These are phyloP conservation scores for Danio jaintianensis DNA, from an alignment of 2,797 vertebrate genomes.

Conservation along the genomic window DNA sequence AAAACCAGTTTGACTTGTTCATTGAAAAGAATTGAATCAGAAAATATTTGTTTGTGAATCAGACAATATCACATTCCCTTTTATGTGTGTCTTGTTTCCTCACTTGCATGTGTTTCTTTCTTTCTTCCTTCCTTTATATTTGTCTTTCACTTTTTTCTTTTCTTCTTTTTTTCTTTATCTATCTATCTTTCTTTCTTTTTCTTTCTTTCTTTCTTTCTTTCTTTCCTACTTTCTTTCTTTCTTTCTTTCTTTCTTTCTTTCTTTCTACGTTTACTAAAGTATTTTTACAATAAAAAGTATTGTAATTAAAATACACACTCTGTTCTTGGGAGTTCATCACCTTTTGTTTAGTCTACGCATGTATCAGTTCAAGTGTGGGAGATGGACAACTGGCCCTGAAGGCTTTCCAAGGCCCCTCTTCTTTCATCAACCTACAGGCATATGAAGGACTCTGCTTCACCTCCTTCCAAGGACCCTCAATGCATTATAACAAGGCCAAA, in stretches of 20 bases:
- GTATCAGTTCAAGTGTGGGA: not conserved
- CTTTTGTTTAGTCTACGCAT: not conserved
- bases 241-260: no score
- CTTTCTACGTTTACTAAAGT: no score
- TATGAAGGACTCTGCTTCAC: constrained; percentile 45
- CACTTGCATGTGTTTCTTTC: not conserved
- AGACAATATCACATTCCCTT: not conserved
- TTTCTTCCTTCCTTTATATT: not conserved
- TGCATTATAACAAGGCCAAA: constrained; percentile 16
- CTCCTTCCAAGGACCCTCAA: not conserved
- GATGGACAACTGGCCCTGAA: constrained; percentile 42
- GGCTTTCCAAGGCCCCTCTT: constrained; percentile 40
- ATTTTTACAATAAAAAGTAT: no score
- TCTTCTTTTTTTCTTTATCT: not conserved
- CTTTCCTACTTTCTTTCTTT: constrained; percentile 1
- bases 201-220: not conserved
- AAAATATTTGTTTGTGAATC: not conserved
- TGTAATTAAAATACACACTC: no score
- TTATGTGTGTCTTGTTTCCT: no score
- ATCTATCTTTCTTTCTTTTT: not conserved
- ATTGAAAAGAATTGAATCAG: not conserved
- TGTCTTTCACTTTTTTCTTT: not conserved
- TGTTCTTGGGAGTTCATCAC: not conserved
- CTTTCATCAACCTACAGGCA: constrained; percentile 27
- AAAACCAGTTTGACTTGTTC: not conserved